phyloP scores from a whole-genome alignment of 2,113 vertebrate species.

The Andinoacara biseriatus region DNA sequence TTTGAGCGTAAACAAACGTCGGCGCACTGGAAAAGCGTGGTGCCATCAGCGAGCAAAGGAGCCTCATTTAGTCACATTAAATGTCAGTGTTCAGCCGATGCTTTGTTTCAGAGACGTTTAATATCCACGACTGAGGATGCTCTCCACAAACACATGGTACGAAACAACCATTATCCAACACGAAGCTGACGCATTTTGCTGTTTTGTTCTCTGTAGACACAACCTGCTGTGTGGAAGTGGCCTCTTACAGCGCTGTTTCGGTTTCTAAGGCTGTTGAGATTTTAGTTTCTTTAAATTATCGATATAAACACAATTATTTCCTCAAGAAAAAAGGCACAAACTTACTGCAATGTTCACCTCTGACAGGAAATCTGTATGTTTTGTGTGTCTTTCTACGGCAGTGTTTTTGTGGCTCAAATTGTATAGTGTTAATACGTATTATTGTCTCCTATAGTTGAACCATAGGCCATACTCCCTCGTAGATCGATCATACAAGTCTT shows the following conservation, averaged over 20 bases:
- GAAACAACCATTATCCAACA: background rate
- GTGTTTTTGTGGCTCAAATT: slow-evolving; percentile 97
- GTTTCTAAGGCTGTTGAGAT: slow-evolving; percentile 54
- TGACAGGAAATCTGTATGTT: slow-evolving; percentile 89
- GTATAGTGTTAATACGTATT: slow-evolving; percentile 99
- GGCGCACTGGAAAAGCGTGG: slow-evolving; percentile 30
- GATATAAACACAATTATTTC: slow-evolving; percentile 73
- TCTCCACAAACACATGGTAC: slow-evolving; percentile 4
- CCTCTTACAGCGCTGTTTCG: slow-evolving; percentile 26
- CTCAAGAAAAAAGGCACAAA: slow-evolving; percentile 88
- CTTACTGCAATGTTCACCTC: slow-evolving; percentile 89
- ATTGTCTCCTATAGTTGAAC: slow-evolving; percentile 90
- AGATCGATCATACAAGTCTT: slow-evolving; percentile 89
- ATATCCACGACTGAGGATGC: slow-evolving; percentile 34
- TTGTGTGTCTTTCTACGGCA: slow-evolving; percentile 96
- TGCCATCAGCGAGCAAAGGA: slow-evolving; percentile 31
- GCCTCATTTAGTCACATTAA: slow-evolving; percentile 29
- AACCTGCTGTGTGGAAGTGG: slow-evolving; percentile 34
- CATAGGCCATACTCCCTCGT: slow-evolving; percentile 92
- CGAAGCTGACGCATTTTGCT: slow-evolving; percentile 24
- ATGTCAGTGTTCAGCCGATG: slow-evolving; percentile 59
- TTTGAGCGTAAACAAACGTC: background rate
- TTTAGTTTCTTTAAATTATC: slow-evolving; percentile 77
- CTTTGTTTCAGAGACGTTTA: slow-evolving; percentile 52
- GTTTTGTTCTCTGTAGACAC: slow-evolving; percentile 26